Evolutionary conservation across 2,797 vertebrate species (phyloP).

Genomic region (Cacajao melanocephalus): DNA sequence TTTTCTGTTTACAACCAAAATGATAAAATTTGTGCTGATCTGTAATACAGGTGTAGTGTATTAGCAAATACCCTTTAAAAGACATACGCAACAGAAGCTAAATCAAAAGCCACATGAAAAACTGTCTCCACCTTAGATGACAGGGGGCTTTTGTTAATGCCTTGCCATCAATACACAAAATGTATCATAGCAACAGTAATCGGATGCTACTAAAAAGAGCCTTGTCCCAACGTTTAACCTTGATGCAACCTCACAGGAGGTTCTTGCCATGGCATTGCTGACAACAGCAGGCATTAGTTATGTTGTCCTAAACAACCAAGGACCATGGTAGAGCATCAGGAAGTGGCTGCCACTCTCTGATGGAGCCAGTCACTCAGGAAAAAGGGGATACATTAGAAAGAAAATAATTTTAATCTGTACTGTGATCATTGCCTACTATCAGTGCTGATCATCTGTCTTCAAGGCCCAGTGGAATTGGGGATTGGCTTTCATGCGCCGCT

Average conservation of each 20-base stretch:
- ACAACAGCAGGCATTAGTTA: slow-evolving; percentile 64
- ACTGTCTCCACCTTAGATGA: background rate
- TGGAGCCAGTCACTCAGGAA: slow-evolving; percentile 68
- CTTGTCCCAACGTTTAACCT: slow-evolving; percentile 69
- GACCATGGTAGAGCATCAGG: slow-evolving; percentile 61
- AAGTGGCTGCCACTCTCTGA: slow-evolving; percentile 71
- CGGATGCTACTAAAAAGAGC: background rate
- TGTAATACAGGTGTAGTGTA: background rate
- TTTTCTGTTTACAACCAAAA: slow-evolving; percentile 41
- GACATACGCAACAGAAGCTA: background rate
- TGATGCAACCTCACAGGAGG: slow-evolving; percentile 64
- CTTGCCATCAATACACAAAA: background rate
- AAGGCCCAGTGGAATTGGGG: slow-evolving; percentile 12
- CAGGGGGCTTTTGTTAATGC: background rate
- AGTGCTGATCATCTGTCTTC: slow-evolving; percentile 41
- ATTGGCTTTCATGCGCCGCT: background rate
- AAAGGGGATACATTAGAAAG: slow-evolving; percentile 58
- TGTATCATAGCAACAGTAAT: slow-evolving; percentile 47
- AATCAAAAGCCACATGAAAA: slow-evolving; percentile 30
- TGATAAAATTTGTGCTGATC: background rate
- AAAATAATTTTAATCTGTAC: slow-evolving; percentile 18
- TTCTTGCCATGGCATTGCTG: slow-evolving; percentile 47
- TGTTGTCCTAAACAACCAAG: slow-evolving; percentile 66
- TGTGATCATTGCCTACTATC: background rate
- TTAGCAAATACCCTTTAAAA: slow-evolving; percentile 34